Evolutionary conservation across 2,113 vertebrate species (phyloP).

Genomic region (Syngnathus scovelli): DNA sequence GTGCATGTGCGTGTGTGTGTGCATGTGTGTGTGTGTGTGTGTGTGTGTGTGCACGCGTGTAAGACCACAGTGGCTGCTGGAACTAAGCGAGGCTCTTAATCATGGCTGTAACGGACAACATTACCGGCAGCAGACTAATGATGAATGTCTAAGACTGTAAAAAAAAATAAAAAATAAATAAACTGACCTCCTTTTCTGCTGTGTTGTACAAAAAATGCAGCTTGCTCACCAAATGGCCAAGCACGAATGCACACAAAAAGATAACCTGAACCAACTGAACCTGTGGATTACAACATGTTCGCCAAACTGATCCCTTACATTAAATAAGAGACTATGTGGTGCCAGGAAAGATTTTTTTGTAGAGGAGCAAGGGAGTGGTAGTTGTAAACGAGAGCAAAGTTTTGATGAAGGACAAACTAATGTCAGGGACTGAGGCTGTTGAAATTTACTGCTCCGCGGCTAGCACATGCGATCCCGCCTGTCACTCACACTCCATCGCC

Average conservation of each 20-base stretch:
- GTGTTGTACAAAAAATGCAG: constrained; percentile 67
- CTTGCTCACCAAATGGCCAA: constrained; percentile 24
- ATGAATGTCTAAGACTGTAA: constrained; percentile 72
- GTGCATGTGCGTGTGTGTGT: too few species aligned
- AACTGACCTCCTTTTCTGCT: constrained; percentile 79
- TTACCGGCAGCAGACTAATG: constrained; percentile 73
- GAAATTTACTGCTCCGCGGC: constrained; percentile 70
- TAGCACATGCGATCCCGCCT: constrained; percentile 72
- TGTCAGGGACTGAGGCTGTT: constrained; percentile 76
- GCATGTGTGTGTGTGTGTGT: constrained; percentile 9
- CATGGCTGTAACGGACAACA: constrained; percentile 70
- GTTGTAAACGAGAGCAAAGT: constrained; percentile 66
- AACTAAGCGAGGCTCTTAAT: constrained; percentile 74
- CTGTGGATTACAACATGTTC: constrained; percentile 44
- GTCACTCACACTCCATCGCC: constrained; percentile 76
- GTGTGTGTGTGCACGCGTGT: constrained; percentile 3
- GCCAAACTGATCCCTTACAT: constrained; percentile 39
- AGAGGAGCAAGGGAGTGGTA: constrained; percentile 40
- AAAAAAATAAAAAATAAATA: constrained; percentile 36
- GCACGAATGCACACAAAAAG: neutral
- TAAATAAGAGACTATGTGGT: constrained; percentile 37
- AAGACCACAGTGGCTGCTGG: constrained; percentile 53
- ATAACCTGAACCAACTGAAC: constrained; percentile 10
- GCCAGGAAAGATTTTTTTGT: constrained; percentile 42
- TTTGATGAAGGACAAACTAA: constrained; percentile 80